Evolutionary conservation across 2,888 invertebrate genomes (phyloP).

Genomic region (Drosophila imparisetae): DNA sequence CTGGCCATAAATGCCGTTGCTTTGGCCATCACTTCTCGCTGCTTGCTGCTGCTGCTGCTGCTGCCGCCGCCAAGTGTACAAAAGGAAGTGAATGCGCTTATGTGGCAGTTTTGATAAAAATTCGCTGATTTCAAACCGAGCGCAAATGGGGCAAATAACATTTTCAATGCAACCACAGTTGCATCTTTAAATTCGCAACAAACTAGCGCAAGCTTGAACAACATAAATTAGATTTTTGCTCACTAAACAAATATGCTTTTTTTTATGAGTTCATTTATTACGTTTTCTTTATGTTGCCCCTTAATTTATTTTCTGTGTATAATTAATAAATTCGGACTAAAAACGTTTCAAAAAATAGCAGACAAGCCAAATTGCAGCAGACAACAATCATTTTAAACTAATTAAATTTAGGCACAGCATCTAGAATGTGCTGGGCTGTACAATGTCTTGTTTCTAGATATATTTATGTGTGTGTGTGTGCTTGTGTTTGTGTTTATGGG

Average conservation of each 20-base stretch:
- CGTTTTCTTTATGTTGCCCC: not conserved
- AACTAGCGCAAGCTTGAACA: not conserved
- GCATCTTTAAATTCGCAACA: not conserved
- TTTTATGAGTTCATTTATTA: not conserved
- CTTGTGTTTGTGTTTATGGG: conserved; percentile 14
- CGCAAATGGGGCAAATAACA: conserved; percentile 23
- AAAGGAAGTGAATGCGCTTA: conserved; percentile 36
- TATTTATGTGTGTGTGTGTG: conserved; percentile 11
- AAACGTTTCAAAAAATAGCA: conserved; percentile 38
- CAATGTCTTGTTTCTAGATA: conserved; percentile 22
- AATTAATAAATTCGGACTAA: not conserved
- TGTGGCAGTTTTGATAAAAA: conserved; percentile 18
- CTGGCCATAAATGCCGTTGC: conserved; percentile 55
- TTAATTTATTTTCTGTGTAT: not conserved
- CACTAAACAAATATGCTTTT: not conserved
- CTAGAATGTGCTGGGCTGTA: conserved; percentile 31
- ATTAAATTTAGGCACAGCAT: conserved; percentile 64
- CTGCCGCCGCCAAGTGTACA: conserved; percentile 14
- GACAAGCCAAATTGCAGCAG: conserved; percentile 30
- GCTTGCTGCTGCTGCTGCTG: not conserved
- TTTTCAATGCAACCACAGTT: conserved; percentile 10
- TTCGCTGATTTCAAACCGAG: conserved; percentile 10
- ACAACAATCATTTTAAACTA: conserved; percentile 55
- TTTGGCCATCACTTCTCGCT: conserved; percentile 12
- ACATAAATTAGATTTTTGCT: not conserved